Conservation (phyloP, 1,140 invertebrate species). For the Drosophila ananassae region DNA sequence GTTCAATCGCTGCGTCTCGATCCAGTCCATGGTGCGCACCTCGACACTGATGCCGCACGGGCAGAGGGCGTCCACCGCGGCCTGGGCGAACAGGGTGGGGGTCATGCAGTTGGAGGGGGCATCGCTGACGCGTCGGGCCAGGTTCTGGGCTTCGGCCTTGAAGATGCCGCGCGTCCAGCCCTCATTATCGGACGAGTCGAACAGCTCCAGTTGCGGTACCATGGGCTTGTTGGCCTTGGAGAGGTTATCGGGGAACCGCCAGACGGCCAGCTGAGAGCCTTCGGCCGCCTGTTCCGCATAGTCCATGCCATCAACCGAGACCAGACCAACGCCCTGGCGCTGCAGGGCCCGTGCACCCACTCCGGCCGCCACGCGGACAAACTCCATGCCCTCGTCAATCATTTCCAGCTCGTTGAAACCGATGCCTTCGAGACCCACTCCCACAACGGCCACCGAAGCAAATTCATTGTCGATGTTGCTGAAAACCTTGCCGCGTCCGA, state of each 20-base stretch:
- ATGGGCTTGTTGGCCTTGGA: conserved; percentile 84
- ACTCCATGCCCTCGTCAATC: conserved; percentile 88
- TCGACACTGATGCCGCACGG: conserved; percentile 87
- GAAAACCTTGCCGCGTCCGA: conserved; percentile 86
- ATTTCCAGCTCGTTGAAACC: conserved; percentile 87
- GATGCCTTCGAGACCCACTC: conserved; percentile 87
- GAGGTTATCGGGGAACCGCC: conserved; percentile 88
- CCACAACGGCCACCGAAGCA: conserved; percentile 87
- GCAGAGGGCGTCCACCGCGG: conserved; percentile 84
- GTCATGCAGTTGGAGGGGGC: conserved; percentile 94
- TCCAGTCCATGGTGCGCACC: conserved; percentile 89
- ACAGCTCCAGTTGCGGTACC: conserved; percentile 84
- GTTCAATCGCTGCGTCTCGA: conserved; percentile 88
- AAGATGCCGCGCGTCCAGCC: conserved; percentile 89
- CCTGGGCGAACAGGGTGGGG: conserved; percentile 91
- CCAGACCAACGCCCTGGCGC: conserved; percentile 85
- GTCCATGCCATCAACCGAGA: conserved; percentile 88
- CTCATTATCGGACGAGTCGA: conserved; percentile 81
- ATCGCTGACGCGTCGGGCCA: conserved; percentile 91
- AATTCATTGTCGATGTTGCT: conserved; percentile 87
- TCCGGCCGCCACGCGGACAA: conserved; percentile 84
- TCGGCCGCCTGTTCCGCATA: conserved; percentile 90
- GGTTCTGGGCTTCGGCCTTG: conserved; percentile 92
- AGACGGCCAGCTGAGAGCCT: conserved; percentile 87
- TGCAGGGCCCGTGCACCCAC: conserved; percentile 86